These are phyloP conservation scores for Allobates femoralis DNA, from an alignment of 2,797 vertebrate species.

Conservation along the genomic window DNA sequence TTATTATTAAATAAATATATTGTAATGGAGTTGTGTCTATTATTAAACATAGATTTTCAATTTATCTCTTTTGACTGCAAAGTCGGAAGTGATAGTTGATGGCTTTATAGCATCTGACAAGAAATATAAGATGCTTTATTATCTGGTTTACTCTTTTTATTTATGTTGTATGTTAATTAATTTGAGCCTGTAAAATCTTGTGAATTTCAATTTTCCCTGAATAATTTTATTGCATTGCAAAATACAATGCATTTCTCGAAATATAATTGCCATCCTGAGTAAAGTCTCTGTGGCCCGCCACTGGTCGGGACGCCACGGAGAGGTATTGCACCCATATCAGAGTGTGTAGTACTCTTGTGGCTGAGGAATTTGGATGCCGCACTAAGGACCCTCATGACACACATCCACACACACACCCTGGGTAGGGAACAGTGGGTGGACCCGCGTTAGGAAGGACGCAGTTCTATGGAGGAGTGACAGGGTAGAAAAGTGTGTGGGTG, in stretches of 20 bases:
- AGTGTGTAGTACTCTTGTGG: too few relatives aligned
- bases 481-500: too few relatives aligned
- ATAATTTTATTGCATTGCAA: slow-evolving; percentile 5
- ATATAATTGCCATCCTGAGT: background rate
- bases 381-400: too few relatives aligned
- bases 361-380: too few relatives aligned
- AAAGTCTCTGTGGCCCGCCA: too few relatives aligned
- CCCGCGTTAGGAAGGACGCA: too few relatives aligned
- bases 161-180: slow-evolving; percentile 40
- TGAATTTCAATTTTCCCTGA: slow-evolving; percentile 4
- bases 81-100: slow-evolving; percentile 20
- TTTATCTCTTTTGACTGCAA: slow-evolving; percentile 41
- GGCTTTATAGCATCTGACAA: slow-evolving; percentile 41
- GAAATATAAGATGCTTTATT: slow-evolving; percentile 27
- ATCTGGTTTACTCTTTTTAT: background rate
- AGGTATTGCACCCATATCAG: too few relatives aligned
- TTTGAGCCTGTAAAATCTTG: background rate
- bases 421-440: too few relatives aligned
- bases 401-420: too few relatives aligned
- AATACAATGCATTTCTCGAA: background rate
- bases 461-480: too few relatives aligned
- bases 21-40: slow-evolving; percentile 44
- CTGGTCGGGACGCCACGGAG: too few relatives aligned
- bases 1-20: slow-evolving; percentile 54
- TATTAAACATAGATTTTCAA: slow-evolving; percentile 54